Conservation (phyloP, 2,113 vertebrate genomes). For the Anser brachyrhynchus region DNA sequence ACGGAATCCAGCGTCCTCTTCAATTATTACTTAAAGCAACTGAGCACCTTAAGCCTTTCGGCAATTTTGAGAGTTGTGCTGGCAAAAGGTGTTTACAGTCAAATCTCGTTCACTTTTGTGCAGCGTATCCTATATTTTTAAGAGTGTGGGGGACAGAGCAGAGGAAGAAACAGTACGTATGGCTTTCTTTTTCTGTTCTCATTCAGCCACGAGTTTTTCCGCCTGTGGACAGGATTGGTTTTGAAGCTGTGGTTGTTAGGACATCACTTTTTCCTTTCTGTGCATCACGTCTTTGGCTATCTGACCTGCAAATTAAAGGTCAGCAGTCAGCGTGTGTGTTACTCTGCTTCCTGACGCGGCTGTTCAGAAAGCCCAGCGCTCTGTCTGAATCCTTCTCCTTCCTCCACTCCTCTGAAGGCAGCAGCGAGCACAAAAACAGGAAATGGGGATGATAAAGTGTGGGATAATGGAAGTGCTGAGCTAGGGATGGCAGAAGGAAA, state of each 20-base stretch:
- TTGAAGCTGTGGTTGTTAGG: background rate
- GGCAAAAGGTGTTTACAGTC: background rate
- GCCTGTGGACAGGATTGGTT: background rate
- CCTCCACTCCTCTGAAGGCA: background rate
- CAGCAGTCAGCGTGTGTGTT: background rate
- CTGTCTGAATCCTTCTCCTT: fast-evolving
- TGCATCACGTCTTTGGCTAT: background rate
- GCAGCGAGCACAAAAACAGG: slow-evolving; percentile 30
- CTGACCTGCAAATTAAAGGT: background rate
- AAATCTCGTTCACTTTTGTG: background rate
- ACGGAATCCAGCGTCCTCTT: background rate
- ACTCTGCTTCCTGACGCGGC: background rate
- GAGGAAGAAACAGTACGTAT: background rate
- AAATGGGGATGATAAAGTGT: slow-evolving; percentile 27
- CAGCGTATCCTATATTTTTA: background rate
- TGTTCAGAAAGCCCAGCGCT: background rate
- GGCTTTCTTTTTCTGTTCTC: background rate
- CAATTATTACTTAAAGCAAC: background rate
- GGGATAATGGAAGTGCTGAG: background rate
- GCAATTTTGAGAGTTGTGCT: background rate
- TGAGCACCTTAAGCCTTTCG: background rate
- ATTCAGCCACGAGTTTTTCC: background rate
- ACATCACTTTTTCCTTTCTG: background rate
- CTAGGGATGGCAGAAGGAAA: slow-evolving; percentile 10
- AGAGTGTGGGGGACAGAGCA: background rate